phyloP scores from a whole-genome alignment of 2,113 vertebrate genomes.

The Galeopterus variegatus region DNA sequence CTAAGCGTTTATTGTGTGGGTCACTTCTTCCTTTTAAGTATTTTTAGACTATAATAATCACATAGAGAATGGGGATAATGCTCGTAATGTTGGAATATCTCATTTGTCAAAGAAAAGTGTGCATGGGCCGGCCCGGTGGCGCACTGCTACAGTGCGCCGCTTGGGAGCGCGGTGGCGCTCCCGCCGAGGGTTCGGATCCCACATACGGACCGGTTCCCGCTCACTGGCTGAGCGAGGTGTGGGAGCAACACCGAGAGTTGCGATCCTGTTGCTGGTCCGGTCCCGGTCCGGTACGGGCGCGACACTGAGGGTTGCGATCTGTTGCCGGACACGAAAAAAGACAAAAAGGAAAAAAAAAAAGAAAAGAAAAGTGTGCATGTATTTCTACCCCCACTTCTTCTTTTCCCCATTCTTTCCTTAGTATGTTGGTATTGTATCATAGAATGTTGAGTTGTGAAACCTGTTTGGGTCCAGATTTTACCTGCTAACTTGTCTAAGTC shows the following conservation, averaged over 20 bases:
- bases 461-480: conserved; percentile 14
- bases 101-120: neutral
- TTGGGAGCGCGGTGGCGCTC: no score
- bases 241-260: no score
- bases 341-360: no score
- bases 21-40: neutral
- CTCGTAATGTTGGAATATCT: neutral
- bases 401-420: neutral
- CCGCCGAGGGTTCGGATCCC: no score
- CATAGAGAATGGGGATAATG: neutral
- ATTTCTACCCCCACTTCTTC: neutral
- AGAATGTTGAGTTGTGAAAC: neutral
- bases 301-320: no score
- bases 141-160: no score
- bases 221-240: no score
- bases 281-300: no score
- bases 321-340: no score
- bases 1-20: neutral
- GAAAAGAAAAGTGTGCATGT: neutral
- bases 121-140: no score
- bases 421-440: neutral
- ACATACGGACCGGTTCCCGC: no score
- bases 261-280: no score
- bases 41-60: conserved; percentile 3
- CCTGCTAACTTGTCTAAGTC: neutral